These are phyloP conservation scores for Ophraella communa DNA, from an alignment of 2,888 invertebrate genomes.

Conservation along the genomic window DNA sequence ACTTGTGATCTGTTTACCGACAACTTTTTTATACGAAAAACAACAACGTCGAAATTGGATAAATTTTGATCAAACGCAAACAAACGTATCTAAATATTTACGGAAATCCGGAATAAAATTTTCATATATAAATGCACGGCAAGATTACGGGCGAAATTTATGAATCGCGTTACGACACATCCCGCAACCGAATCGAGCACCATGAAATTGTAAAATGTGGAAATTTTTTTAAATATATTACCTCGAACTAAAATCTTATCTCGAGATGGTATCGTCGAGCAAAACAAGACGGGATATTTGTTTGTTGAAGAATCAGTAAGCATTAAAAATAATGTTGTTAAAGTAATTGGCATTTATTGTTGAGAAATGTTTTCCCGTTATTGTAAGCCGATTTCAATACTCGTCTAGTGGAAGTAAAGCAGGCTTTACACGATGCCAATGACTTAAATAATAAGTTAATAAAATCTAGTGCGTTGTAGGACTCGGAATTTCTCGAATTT, in stretches of 20 bases:
- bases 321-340: neutral
- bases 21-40: neutral
- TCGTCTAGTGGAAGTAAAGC: no score
- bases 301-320: neutral
- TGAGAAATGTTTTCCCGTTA: no score
- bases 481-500: no score
- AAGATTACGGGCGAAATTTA: neutral
- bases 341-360: no score
- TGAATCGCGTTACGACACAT: neutral
- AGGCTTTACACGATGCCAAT: no score
- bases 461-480: no score
- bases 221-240: slow-evolving; percentile 26
- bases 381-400: no score
- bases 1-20: neutral
- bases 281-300: neutral
- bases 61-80: neutral
- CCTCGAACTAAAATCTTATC: slow-evolving; percentile 20
- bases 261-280: neutral
- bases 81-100: neutral
- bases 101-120: neutral
- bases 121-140: neutral
- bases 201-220: slow-evolving; percentile 38
- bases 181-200: slow-evolving; percentile 28
- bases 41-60: neutral
- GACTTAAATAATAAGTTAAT: no score